Base-by-base conservation (phyloP, 2,797 vertebrate genomes). In the Yasuhikotakia modesta region DNA sequence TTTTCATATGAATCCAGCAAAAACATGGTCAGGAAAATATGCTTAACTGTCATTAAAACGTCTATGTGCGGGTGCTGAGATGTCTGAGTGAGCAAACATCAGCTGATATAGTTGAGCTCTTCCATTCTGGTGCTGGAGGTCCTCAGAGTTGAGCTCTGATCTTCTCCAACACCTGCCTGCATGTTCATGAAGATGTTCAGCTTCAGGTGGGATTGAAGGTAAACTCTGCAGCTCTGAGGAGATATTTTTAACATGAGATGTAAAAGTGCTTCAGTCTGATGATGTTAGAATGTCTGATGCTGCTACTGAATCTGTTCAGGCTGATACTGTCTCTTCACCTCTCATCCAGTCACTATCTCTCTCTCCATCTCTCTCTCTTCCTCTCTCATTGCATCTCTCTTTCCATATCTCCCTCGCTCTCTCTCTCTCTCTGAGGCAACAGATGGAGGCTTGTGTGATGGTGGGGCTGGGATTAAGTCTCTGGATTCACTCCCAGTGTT, bases 371-470 rank as follows among this genome's bases (percentile, higher is more conserved):
- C 43, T 22, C 39, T 24, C 64, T 66, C 88, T 46, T 11, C 24
- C 19, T 10, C 13, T 24, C 6, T 19, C 86, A 85, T 88, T n/a
- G n/a, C n/a, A 1, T 12, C 48, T 39, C 68, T 70, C n/a, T 55
- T 50, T 19, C 30, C 19, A 16, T 46, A 6, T 48, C 43, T 22
- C 39, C 16, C 64, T 89, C 87, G 88, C 87, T 87, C 90, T 89
- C 85, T 90, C 90, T 90, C 88, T 88, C 73, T 89, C 91, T 91
- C 91, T 87, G 89, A 93, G 92, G 91, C 92, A 93, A 93, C 93
- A 94, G 93, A 94, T 94, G 94, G 94, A 92, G 91, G 89, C 86
- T 90, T 94, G 91, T 92, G 89, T 90, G 92, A 92, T 92, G 92
- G 91, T 92, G 92, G 92, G 92, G 91, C 90, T 91, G 91, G 92